Percentiles rank a stretch among this genome's conserved stretches.
phyloP scores from a whole-genome alignment of 2,113 vertebrate genomes.

The Numida meleagris region DNA sequence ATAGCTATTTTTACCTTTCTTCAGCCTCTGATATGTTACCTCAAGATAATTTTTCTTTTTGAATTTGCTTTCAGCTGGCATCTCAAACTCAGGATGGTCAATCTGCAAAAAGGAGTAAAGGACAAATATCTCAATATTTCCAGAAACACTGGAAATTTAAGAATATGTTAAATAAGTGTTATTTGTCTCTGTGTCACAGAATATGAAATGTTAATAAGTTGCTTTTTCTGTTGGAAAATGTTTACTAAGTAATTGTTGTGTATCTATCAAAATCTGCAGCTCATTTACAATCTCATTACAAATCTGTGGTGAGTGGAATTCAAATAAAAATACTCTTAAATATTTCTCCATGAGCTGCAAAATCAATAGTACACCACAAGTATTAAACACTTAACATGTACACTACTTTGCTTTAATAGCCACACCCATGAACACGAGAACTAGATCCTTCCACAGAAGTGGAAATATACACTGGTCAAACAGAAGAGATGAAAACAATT shows the following conservation, averaged over 20 bases:
- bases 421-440: not conserved
- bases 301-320: not conserved
- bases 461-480: not conserved
- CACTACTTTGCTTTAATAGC: not conserved
- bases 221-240: not conserved
- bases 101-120: constrained; percentile 81
- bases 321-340: not conserved
- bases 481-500: not conserved
- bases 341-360: not conserved
- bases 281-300: not conserved
- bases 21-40: constrained; percentile 74
- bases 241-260: not conserved
- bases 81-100: constrained; percentile 89
- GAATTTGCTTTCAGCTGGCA: constrained; percentile 83
- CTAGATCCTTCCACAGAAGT: not conserved
- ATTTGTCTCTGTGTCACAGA: not conserved
- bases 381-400: not conserved
- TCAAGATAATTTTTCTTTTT: constrained; percentile 74
- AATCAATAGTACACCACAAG: not conserved
- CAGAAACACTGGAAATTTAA: not conserved
- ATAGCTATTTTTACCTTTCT: constrained; percentile 55
- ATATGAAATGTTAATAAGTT: not conserved
- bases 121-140: not conserved
- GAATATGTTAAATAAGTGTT: not conserved
- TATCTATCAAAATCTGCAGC: not conserved